phyloP scores from a whole-genome alignment of 1,140 invertebrate species.

The Ephestia elutella region DNA sequence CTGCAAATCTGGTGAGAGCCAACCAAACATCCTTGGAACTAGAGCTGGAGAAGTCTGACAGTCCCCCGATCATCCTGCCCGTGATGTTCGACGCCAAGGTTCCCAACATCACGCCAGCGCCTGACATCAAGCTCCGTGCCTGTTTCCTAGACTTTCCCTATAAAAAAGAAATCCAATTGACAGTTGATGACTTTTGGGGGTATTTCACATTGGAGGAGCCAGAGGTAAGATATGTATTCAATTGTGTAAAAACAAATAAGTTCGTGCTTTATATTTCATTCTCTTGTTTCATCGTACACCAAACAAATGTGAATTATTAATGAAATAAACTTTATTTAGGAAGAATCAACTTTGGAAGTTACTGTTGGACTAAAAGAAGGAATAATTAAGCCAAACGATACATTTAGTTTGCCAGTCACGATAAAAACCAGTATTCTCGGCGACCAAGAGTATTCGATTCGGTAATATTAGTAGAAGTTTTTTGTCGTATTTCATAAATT shows the following conservation, averaged over 20 bases:
- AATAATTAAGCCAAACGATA: conserved; percentile 50
- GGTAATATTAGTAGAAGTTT: conserved; percentile 28
- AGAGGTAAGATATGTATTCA: conserved; percentile 29
- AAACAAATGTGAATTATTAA: no score
- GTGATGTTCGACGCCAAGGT: conserved; percentile 57
- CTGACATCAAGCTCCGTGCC: conserved; percentile 49
- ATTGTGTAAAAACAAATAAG: no score
- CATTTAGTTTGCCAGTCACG: conserved; percentile 38
- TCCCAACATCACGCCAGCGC: conserved; percentile 43
- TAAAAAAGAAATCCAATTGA: conserved; percentile 39
- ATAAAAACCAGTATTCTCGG: conserved; percentile 50
- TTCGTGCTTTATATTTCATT: no score
- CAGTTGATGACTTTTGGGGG: conserved; percentile 47
- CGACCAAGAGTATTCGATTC: conserved; percentile 38
- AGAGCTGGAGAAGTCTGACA: conserved; percentile 61
- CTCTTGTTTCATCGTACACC: no score
- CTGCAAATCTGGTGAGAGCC: conserved; percentile 55
- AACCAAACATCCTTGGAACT: conserved; percentile 57
- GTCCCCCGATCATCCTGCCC: conserved; percentile 52
- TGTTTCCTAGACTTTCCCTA: conserved; percentile 57
- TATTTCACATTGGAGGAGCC: conserved; percentile 52
- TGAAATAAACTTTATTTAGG: conserved; percentile 27
- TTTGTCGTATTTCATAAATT: conserved; percentile 1
- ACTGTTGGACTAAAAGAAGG: conserved; percentile 47
- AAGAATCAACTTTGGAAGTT: conserved; percentile 43